phyloP scores from a whole-genome alignment of 1,140 invertebrate genomes.

The Lethrus apterus region DNA sequence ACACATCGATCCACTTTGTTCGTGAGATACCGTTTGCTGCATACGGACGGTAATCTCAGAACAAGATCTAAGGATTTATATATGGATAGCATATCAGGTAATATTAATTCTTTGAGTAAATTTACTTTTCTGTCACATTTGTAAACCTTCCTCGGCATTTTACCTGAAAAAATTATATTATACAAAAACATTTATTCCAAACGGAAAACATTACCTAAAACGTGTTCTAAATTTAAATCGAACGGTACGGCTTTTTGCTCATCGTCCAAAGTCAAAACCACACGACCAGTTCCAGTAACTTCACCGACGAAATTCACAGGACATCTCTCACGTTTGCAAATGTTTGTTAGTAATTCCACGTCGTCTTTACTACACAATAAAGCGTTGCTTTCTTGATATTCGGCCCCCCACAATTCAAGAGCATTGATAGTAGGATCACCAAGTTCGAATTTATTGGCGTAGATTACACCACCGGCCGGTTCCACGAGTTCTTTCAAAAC shows the following conservation, averaged over 20 bases:
- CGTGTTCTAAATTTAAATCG: constrained; percentile 81
- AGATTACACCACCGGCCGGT: constrained; percentile 86
- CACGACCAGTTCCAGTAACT: constrained; percentile 81
- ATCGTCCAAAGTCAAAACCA: constrained; percentile 54
- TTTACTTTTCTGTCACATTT: constrained; percentile 39
- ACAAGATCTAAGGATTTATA: constrained; percentile 70
- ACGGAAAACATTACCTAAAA: constrained; percentile 58
- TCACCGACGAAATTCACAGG: constrained; percentile 88
- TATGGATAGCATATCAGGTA: constrained; percentile 52
- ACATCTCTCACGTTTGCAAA: constrained; percentile 83
- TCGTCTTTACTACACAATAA: constrained; percentile 65
- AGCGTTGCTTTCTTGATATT: constrained; percentile 96
- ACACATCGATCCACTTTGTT: constrained; percentile 95
- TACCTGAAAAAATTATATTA: too few species aligned
- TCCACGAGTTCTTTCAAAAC: constrained; percentile 95
- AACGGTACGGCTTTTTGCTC: constrained; percentile 47
- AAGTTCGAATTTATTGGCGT: constrained; percentile 77
- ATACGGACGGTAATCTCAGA: constrained; percentile 81
- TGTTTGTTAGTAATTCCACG: constrained; percentile 57
- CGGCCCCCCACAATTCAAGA: constrained; percentile 94
- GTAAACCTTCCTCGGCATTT: constrained; percentile 75
- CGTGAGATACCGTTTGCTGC: constrained; percentile 91
- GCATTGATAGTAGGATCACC: constrained; percentile 92
- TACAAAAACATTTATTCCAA: too few species aligned
- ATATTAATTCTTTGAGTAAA: constrained; percentile 38